Evolutionary conservation across 1,140 invertebrate species (phyloP).

Genomic region (Zaprionus tsacasi): DNA sequence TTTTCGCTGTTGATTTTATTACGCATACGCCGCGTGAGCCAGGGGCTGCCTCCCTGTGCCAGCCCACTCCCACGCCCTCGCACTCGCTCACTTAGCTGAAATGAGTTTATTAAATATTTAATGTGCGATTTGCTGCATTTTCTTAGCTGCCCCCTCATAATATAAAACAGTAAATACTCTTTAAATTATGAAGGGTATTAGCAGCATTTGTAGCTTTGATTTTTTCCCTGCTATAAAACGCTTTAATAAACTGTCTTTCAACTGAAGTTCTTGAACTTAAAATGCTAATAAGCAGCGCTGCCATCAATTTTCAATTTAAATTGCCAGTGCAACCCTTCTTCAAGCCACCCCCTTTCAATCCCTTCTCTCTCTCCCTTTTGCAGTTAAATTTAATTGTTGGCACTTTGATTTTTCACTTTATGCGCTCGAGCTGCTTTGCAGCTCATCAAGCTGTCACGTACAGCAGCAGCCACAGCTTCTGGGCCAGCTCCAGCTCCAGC

Average conservation of each 20-base stretch:
- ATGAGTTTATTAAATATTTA: constrained; percentile 68
- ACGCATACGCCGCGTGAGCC: constrained; percentile 31
- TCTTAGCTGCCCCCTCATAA: no score
- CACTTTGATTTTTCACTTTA: constrained; percentile 46
- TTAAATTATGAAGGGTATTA: no score
- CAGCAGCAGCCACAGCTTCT: constrained; percentile 19
- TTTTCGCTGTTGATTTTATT: constrained; percentile 70
- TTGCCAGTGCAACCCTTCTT: background rate
- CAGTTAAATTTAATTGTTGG: constrained; percentile 48
- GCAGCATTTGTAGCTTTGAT: background rate
- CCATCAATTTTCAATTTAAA: constrained; percentile 6
- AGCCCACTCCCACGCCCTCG: no score
- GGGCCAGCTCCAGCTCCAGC: background rate
- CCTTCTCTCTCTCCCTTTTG: background rate
- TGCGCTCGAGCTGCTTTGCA: constrained; percentile 1
- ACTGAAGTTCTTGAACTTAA: background rate
- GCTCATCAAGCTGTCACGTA: constrained; percentile 43
- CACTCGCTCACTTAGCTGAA: constrained; percentile 62
- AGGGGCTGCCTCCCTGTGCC: background rate
- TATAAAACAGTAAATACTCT: no score
- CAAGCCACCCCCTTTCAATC: background rate
- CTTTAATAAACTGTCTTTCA: background rate
- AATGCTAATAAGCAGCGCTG: background rate
- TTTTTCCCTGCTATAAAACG: background rate
- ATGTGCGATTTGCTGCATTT: constrained; percentile 15